Conservation (phyloP, 2,888 invertebrate species). For the Andrena haemorrhoa region DNA sequence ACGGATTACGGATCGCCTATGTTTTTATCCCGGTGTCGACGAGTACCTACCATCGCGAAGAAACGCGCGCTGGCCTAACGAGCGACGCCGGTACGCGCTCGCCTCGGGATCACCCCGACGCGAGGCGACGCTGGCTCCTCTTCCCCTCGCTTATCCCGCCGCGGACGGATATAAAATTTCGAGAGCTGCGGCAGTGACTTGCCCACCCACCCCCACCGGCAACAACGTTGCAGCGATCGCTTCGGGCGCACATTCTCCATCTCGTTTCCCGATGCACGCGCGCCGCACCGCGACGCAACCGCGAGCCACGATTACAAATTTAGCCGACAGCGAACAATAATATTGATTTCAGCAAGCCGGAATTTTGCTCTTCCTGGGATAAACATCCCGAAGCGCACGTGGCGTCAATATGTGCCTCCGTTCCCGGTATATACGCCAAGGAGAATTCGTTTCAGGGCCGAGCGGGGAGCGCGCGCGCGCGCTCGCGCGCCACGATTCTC, state of each 20-base stretch:
- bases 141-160: neutral
- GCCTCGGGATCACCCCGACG: too few species aligned
- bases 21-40: slow-evolving; percentile 55
- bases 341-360: slow-evolving; percentile 80
- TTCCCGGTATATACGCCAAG: slow-evolving; percentile 53
- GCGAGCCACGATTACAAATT: slow-evolving; percentile 74
- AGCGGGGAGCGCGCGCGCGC: slow-evolving; percentile 28
- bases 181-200: neutral
- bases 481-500: neutral
- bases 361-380: slow-evolving; percentile 80
- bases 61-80: neutral
- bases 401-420: slow-evolving; percentile 79
- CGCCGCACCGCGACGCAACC: slow-evolving; percentile 57
- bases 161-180: neutral
- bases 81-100: neutral
- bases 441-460: slow-evolving; percentile 68
- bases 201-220: neutral
- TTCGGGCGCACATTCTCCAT: slow-evolving; percentile 26
- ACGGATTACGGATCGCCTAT: slow-evolving; percentile 58
- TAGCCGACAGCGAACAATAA: slow-evolving; percentile 81
- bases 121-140: too few species aligned
- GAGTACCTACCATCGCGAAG: slow-evolving; percentile 12
- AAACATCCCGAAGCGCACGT: slow-evolving; percentile 82
- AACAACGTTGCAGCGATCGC: slow-evolving; percentile 33
- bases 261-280: slow-evolving; percentile 33